Base-by-base conservation (phyloP, 2,113 vertebrate genomes). In the Chaetops frenatus region DNA sequence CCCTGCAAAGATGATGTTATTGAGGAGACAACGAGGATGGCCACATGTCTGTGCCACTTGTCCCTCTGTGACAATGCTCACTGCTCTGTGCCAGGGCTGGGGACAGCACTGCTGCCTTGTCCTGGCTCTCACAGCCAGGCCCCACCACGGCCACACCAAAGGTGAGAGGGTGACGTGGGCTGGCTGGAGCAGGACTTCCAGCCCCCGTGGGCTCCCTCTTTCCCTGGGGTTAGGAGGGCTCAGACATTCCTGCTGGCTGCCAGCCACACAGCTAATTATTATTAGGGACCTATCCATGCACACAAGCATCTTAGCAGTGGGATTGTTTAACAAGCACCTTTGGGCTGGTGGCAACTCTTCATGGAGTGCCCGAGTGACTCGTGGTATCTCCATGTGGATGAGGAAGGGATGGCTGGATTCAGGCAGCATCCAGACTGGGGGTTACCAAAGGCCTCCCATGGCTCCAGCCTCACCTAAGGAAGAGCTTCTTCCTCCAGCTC, bases 401-500 rank as follows among this genome's bases (percentile, higher is more conserved):
- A 84, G 35, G 40, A 81, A 27, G 53, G 28, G 48, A 56, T 22
- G 60, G 47, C 73, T 71, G 65, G 44, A 72, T 92, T 92, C 83
- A 72, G 65, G 57, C 82, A 80, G 57, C 70, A 60, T 71, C 71
- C 61, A 81, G 64, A 65, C 33, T 24, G n/a, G 16, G 54, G 48
- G 48, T 78, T 56, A 47, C 61, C 73, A 81, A 79, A 81, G 77
- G 69, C 44, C 48, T 66, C 24, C 51, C 9, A 4, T 53, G 81
- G 64, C 77, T 91, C 69, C 57, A 53, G 50, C 58, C 66, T 72
- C 77, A 38, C 79, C 73, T 88, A 69, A 82, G 35, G 38, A 85
- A 85, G 86, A 88, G 42, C 35, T 84, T 28, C 40, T 83, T 88
- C 88, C 60, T 88, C 28, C 86, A 79, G 48, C 65, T 92, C 47